phyloP scores from a whole-genome alignment of 2,113 vertebrate species.

The Nycticorax nycticorax region DNA sequence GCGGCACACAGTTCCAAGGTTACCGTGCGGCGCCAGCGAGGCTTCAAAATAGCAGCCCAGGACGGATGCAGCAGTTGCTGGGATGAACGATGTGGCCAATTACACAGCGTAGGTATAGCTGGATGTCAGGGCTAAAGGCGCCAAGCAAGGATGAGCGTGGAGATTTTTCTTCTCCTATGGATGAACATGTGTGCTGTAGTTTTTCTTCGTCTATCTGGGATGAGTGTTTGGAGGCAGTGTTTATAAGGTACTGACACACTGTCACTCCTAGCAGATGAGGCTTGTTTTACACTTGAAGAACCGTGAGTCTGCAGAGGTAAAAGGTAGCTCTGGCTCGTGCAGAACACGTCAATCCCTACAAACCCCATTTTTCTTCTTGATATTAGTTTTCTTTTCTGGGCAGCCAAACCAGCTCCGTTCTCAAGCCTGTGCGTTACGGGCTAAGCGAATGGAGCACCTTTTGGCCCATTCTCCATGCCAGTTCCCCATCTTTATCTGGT shows the following conservation, averaged over 20 bases:
- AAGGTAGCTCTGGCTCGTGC: neutral
- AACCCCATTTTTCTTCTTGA: neutral
- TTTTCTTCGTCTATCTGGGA: neutral
- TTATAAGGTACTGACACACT: neutral
- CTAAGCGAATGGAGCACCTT: neutral
- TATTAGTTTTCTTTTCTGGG: neutral
- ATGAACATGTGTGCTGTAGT: neutral
- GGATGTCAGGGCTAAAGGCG: neutral
- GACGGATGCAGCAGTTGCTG: neutral
- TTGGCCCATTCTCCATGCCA: neutral
- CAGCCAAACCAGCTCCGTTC: neutral
- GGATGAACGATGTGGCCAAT: neutral
- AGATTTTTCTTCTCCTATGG: neutral
- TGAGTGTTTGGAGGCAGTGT: neutral
- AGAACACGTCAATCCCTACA: neutral
- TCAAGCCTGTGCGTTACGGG: neutral
- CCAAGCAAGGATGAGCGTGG: neutral
- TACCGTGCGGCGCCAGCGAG: neutral
- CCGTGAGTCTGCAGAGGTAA: neutral
- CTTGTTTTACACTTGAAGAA: neutral
- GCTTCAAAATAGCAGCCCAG: neutral
- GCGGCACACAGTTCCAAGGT: neutral
- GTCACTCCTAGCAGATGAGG: neutral
- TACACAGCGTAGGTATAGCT: neutral
- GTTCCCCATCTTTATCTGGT: neutral